A percentile compares a stretch with the other conserved stretches of the same genome.
Conservation (phyloP, 2,113 vertebrate species). For the Mirza zaza region DNA sequence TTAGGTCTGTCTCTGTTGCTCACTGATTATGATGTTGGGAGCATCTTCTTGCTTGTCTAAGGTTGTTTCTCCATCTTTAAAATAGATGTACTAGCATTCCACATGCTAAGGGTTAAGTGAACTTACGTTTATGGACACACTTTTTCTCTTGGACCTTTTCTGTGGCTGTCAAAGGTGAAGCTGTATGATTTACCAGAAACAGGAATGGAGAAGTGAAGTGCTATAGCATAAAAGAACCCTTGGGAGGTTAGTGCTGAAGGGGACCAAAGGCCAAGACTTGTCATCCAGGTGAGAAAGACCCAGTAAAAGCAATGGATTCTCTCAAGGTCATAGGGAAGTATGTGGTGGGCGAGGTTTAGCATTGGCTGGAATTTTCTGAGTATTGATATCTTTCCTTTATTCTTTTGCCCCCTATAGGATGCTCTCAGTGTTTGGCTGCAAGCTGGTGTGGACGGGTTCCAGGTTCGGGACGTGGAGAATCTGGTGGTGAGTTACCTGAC, state of each 20-base stretch:
- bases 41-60: background rate
- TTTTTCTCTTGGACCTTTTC: background rate
- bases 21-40: background rate
- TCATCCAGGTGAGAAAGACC: background rate
- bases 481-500: constrained; percentile 56
- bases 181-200: background rate
- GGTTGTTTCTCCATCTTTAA: background rate
- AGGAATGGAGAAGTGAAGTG: background rate
- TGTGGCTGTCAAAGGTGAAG: background rate
- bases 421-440: constrained; percentile 85
- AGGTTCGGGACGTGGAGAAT: constrained; percentile 72
- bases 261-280: background rate
- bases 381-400: background rate
- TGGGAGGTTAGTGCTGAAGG: background rate
- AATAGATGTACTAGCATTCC: background rate
- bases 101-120: background rate
- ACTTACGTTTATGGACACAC: background rate
- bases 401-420: background rate
- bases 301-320: background rate
- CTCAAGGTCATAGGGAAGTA: fast-evolving
- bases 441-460: constrained; percentile 86
- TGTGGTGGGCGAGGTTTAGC: background rate
- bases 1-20: background rate
- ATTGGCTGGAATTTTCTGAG: background rate
- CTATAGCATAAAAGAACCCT: fast-evolving